phyloP scores from a whole-genome alignment of 2,113 vertebrate species.

The Platysteira castanea region DNA sequence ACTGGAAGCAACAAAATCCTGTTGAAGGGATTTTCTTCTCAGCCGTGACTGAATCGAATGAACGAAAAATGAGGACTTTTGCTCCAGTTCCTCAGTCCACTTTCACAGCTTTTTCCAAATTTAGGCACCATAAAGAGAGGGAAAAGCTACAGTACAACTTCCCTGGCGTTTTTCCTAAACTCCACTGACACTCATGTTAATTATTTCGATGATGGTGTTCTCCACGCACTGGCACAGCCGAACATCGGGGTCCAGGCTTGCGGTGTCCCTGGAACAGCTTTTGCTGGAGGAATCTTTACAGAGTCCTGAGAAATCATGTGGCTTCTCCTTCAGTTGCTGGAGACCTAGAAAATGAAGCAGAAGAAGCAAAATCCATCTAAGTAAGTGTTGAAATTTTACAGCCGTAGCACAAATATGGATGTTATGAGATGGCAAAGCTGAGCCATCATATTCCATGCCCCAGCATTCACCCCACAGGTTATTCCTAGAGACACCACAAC shows the following conservation, averaged over 20 bases:
- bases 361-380: not conserved
- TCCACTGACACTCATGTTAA: constrained; percentile 86
- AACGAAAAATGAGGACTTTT: not conserved
- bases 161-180: constrained; percentile 53
- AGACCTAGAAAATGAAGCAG: constrained; percentile 74
- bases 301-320: constrained; percentile 68
- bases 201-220: constrained; percentile 92
- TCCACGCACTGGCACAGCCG: constrained; percentile 93
- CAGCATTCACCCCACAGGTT: not conserved
- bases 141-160: not conserved
- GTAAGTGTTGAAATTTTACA: not conserved
- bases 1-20: constrained; percentile 1
- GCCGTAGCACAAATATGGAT: rapidly evolving
- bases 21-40: not conserved
- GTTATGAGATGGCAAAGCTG: not conserved
- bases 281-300: constrained; percentile 73
- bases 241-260: constrained; percentile 87
- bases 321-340: constrained; percentile 89
- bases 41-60: not conserved
- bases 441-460: not conserved
- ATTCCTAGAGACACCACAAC: not conserved
- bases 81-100: not conserved
- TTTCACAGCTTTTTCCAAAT: not conserved
- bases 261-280: constrained; percentile 73
- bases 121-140: not conserved